Conservation (phyloP, 2,888 invertebrate genomes). For the Amiota mariae region DNA sequence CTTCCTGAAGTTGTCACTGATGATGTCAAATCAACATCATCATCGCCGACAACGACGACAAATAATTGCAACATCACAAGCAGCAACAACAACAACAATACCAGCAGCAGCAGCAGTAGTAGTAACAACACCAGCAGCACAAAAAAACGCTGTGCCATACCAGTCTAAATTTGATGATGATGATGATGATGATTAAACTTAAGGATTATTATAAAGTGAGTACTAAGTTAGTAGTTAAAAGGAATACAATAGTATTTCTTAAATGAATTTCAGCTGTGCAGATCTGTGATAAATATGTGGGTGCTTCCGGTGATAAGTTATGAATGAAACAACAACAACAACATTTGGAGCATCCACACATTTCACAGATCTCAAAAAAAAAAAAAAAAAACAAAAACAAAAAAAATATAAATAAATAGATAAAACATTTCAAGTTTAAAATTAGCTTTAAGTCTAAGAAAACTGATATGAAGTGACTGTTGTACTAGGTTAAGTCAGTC, state of each 20-base stretch:
- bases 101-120: conserved; percentile 43
- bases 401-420: no score
- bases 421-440: neutral
- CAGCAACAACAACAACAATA: conserved; percentile 38
- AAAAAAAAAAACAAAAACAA: no score
- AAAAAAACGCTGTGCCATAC: conserved; percentile 69
- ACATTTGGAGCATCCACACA: no score
- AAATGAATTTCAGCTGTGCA: neutral
- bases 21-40: neutral
- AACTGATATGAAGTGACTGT: conserved; percentile 12
- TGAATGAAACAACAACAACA: no score
- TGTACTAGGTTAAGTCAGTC: conserved; percentile 16
- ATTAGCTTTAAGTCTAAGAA: neutral
- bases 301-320: no score
- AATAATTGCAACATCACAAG: conserved; percentile 25
- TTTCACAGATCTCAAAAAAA: neutral
- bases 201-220: no score
- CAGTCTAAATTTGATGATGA: conserved; percentile 59
- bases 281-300: no score
- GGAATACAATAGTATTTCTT: neutral
- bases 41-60: conserved; percentile 12
- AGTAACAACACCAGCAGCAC: conserved; percentile 49
- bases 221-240: no score
- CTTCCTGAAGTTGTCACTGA: neutral
- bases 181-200: no score